phyloP scores from a whole-genome alignment of 2,113 vertebrate species.

The Nestor notabilis region DNA sequence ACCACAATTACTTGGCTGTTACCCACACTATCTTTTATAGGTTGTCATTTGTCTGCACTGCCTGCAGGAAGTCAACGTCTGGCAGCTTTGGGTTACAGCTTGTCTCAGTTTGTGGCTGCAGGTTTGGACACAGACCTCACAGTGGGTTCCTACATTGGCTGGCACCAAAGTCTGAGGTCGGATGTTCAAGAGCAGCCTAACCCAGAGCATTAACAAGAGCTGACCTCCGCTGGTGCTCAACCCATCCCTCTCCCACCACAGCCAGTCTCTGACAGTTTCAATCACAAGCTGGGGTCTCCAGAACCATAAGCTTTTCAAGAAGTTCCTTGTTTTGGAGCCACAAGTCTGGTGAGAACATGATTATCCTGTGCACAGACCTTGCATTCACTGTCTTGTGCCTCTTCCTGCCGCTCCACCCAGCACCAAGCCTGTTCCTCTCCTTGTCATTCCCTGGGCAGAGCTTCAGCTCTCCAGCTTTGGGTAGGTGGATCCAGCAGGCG shows the following conservation, averaged over 20 bases:
- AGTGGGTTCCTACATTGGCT: accelerated
- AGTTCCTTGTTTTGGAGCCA: neutral
- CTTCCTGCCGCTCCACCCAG: neutral
- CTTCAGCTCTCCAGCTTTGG: accelerated
- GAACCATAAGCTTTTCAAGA: neutral
- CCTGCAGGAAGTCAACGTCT: neutral
- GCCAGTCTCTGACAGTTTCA: neutral
- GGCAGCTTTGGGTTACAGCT: neutral
- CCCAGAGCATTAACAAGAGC: neutral
- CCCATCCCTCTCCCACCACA: neutral
- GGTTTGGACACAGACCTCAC: neutral
- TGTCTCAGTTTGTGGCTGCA: neutral
- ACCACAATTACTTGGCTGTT: neutral
- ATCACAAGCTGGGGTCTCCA: neutral
- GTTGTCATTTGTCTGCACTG: neutral
- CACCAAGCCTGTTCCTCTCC: neutral
- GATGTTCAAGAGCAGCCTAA: neutral
- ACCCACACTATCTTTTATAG: neutral
- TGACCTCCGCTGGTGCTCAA: neutral
- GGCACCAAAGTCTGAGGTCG: neutral
- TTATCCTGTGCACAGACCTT: accelerated
- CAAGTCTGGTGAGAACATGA: neutral
- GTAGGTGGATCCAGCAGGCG: neutral
- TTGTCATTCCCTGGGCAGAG: accelerated
- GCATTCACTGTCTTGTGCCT: accelerated